Base-by-base conservation (phyloP, 2,797 vertebrate genomes). In the Neosilurus hyrtlii region DNA sequence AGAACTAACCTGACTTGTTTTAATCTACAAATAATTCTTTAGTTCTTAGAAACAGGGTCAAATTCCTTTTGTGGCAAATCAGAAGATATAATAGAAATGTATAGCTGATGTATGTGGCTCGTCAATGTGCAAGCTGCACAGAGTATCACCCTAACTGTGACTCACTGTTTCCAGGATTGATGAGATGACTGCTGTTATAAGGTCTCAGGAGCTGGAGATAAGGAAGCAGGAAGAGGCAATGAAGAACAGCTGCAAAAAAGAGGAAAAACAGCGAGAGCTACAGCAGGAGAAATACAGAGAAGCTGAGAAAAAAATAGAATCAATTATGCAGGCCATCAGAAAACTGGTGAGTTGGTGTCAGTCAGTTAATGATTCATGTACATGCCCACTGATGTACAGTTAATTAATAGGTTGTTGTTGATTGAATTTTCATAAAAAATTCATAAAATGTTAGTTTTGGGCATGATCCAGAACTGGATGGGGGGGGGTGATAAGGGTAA, bases 151-250 rank as follows among this genome's bases (percentile, higher is more conserved):
- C 18, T 22, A 8, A 22, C 22, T 1, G 14, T 62, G 35, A 26
- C 72, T 49, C 65, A 26, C 74, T 85, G 22, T 87, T 72, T n/a
- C 37, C 86, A 97, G 96, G 91, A 91, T 96, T 22, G 84, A 88
- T 0, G 95, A 95, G 86, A 93, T 96, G 54, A 93, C 93, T 79
- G 81, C 71, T 86, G 90, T 92, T 0, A 92, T 97, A 82, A 91
- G 90, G 82, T 87, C 89, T 30, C 91, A 92, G 88, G 92, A 93
- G 83, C 88, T 89, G 84, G 91, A 94, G 88, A 92, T 88, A 26
- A 92, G 94, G 87, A 91, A 91, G 54, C 89, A 93, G 83, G 93
- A 93, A 82, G 92, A 92, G 87, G 91, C 91, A 85, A n/a, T 92
- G 81, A 93, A 90, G 88, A 88, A 26, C 30, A 77, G 83, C 88